A percentile compares a stretch with the other conserved stretches of the same genome.
Evolutionary conservation across 2,113 vertebrate genomes (phyloP).

Genomic region (Lethenteron reissneri): DNA sequence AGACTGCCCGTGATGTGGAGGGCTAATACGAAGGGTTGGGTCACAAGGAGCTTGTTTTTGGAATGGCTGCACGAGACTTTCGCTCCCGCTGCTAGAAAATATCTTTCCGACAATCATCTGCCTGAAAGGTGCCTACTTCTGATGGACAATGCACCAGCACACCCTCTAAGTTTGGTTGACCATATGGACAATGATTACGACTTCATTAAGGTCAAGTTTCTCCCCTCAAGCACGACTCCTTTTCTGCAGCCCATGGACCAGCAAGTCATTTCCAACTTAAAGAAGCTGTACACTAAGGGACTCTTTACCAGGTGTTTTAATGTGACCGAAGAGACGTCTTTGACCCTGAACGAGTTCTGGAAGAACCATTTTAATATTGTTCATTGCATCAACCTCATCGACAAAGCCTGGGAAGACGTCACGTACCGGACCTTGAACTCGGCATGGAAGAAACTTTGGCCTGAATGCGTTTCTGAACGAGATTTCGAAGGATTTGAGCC

Average conservation of each 20-base stretch:
- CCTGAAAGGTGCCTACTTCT: neutral
- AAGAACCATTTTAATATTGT: slow-evolving; percentile 1
- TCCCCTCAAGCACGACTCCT: no score
- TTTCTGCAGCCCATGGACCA: no score
- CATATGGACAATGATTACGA: no score
- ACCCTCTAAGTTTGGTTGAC: neutral
- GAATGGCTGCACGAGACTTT: no score
- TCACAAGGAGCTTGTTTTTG: no score
- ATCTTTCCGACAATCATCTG: no score
- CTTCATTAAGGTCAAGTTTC: no score
- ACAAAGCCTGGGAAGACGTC: neutral
- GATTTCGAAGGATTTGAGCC: neutral
- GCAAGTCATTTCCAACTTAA: no score
- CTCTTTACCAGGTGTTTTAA: neutral
- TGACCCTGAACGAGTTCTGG: neutral
- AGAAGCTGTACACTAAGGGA: no score
- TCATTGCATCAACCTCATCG: neutral
- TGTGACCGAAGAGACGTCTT: neutral
- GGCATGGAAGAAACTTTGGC: neutral
- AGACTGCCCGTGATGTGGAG: no score
- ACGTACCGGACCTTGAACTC: neutral
- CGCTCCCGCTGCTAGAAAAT: no score
- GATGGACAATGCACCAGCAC: neutral
- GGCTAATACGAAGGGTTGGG: no score
- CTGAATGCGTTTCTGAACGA: neutral